A percentile compares a stretch with the other conserved stretches of the same genome.
phyloP scores from a whole-genome alignment of 2,113 vertebrate genomes.

The Meles meles region DNA sequence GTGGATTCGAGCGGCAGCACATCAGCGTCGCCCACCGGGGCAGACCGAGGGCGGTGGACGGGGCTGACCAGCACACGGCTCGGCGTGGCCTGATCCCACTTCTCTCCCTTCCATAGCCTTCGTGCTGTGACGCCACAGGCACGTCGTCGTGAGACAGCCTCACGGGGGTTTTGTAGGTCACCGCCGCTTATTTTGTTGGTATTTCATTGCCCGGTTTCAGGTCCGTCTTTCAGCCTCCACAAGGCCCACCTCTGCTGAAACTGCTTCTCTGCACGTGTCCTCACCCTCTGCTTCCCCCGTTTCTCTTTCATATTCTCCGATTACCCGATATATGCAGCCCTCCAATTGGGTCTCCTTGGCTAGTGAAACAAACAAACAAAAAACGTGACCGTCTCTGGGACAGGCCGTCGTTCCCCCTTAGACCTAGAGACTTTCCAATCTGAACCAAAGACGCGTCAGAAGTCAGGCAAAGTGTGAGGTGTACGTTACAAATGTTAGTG shows the following conservation, averaged over 20 bases:
- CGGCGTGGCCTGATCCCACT: no score
- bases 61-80: background rate
- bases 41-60: background rate
- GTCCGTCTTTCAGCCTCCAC: background rate
- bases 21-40: background rate
- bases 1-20: background rate
- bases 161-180: background rate
- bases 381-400: background rate
- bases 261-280: background rate
- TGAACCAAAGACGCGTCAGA: background rate
- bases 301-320: background rate
- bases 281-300: background rate
- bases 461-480: background rate
- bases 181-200: background rate
- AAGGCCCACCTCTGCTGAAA: background rate
- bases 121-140: rapidly evolving
- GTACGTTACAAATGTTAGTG: background rate
- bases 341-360: background rate
- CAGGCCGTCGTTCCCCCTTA: background rate
- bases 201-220: background rate
- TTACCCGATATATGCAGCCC: no score
- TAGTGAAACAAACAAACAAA: background rate
- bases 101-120: background rate
- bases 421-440: background rate
- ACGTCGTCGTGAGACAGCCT: background rate